Evolutionary conservation across 2,113 vertebrate species (phyloP), one percentile per base, ranked within the genome.

Genomic region (Nerophis lumbriciformis): DNA sequence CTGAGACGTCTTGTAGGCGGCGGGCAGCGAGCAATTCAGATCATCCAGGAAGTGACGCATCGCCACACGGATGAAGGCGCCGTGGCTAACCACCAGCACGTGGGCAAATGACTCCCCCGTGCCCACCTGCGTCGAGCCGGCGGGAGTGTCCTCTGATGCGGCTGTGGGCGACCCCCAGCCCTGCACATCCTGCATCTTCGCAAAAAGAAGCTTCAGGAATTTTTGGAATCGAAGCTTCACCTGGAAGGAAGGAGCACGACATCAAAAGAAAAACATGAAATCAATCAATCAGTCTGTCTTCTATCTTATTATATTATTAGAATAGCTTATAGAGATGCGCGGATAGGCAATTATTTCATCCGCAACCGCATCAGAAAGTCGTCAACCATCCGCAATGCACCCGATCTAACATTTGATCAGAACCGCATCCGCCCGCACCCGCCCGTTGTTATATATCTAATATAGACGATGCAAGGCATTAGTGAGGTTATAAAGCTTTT

Each of bases 1-100:
- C 38, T 94, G 92, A 0, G 89, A 89, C 77, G 85, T 85, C 76
- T 89, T 92, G 56, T 88, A 64, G 16, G 84, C 63, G 0, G 71
- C 49, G 5, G 95, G 94, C 48, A 95, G 82, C 39, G 77, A 71
- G 68, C 95, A 94, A 48, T 75, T 67, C 6, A 95, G 86, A 63
- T 95, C 92, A 35, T 92, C 93, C 62, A 98, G 83, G 6, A 99
- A 88, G 85, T 98, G 94, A 65, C 68, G 81, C 16, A 93, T 63
- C 75, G 92, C 93, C 44, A 89, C 90, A 12, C 89, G 92, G 87
- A 99, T 96, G 83, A 93, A 99, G 4, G 93, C 94, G 0, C 96
- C 95, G 0, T 99, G 96, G 82, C 94, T 96, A 77, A 99, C 95
- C 19, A 93, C 90, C 66, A 98, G 80, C 21, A 90, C 75, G 63